phyloP scores from a whole-genome alignment of 2,888 invertebrate genomes.

The Tiliacea citrago region DNA sequence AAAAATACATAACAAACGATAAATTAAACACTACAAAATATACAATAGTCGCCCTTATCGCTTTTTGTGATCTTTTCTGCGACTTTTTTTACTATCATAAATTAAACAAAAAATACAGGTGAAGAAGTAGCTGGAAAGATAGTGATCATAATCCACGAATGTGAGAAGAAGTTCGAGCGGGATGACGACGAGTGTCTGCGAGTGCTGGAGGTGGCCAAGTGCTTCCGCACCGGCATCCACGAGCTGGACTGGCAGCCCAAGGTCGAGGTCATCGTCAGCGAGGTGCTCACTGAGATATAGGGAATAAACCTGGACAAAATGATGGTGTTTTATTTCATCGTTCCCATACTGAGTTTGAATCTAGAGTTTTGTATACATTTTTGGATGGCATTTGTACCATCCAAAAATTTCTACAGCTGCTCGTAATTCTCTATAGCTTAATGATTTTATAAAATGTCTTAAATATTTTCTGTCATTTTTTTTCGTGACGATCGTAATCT shows the following conservation, averaged over 20 bases:
- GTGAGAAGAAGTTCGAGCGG: conserved; percentile 72
- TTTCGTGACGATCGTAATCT: background rate
- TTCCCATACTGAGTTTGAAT: background rate
- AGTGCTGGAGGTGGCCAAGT: conserved; percentile 81
- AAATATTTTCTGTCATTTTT: background rate
- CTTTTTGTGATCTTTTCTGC: background rate
- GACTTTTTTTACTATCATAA: background rate
- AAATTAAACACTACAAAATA: background rate
- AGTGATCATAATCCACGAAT: conserved; percentile 75
- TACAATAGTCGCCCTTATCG: background rate
- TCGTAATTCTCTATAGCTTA: no score
- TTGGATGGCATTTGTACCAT: no score
- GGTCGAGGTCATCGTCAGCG: conserved; percentile 76
- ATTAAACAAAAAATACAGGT: conserved; percentile 63
- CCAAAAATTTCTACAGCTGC: no score
- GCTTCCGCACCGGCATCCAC: conserved; percentile 77
- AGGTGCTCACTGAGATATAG: conserved; percentile 79
- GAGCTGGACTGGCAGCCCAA: conserved; percentile 80
- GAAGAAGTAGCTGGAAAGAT: conserved; percentile 75
- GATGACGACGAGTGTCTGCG: conserved; percentile 75
- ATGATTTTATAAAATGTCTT: background rate
- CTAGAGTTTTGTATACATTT: background rate
- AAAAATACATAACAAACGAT: background rate
- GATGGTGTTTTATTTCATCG: conserved; percentile 17
- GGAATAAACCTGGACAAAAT: background rate